Evolutionary conservation across 1,140 invertebrate species (phyloP).

Genomic region (Drosophila nigrodunni): DNA sequence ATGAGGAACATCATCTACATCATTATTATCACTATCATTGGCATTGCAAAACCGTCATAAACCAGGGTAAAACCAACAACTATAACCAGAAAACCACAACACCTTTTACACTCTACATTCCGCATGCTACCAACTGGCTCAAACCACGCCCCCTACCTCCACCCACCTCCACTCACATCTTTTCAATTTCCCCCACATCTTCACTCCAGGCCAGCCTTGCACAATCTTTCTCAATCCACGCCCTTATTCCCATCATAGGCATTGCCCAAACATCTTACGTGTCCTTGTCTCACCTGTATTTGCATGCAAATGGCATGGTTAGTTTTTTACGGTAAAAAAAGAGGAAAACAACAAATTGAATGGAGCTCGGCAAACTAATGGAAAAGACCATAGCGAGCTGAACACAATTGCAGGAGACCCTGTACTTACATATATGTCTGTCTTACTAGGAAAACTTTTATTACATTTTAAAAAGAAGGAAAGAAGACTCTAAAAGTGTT

Average conservation of each 20-base stretch:
- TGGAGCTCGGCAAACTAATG: too few relatives aligned
- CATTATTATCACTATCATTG: conserved; percentile 1
- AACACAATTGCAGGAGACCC: too few relatives aligned
- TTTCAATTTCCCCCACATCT: too few relatives aligned
- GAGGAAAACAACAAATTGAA: too few relatives aligned
- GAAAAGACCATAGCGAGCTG: too few relatives aligned
- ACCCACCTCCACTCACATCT: too few relatives aligned
- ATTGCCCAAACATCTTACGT: conserved; percentile 18
- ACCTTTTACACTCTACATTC: neutral
- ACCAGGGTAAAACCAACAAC: conserved; percentile 1
- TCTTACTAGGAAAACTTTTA: too few relatives aligned
- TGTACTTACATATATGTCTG: too few relatives aligned
- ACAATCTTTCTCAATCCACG: conserved; percentile 7
- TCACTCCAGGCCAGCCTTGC: neutral
- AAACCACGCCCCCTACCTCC: too few relatives aligned
- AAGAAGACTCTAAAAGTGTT: too few relatives aligned
- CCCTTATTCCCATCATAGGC: neutral
- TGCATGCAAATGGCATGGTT: conserved; percentile 52
- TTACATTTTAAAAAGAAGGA: too few relatives aligned
- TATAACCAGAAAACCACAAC: conserved; percentile 1
- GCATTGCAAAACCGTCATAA: conserved; percentile 1
- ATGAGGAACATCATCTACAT: neutral
- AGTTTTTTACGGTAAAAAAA: conserved; percentile 31
- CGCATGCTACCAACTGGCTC: too few relatives aligned
- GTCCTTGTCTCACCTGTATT: conserved; percentile 43